phyloP scores from a whole-genome alignment of 1,140 invertebrate genomes.

The Drosophila obscura region DNA sequence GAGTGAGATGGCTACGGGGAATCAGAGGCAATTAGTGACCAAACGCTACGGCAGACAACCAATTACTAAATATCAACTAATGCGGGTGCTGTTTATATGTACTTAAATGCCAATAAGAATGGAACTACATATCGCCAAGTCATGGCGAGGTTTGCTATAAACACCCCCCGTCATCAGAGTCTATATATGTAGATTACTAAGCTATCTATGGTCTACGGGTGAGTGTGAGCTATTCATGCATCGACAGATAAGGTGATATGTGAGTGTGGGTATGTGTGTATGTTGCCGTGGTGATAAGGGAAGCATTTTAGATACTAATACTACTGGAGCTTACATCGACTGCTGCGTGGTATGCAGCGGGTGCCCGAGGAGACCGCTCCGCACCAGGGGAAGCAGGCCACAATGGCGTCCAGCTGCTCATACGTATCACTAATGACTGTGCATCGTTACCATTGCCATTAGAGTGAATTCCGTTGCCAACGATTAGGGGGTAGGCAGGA shows the following conservation, averaged over 20 bases:
- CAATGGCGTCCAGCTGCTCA: slow-evolving; percentile 88
- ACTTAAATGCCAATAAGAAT: slow-evolving; percentile 17
- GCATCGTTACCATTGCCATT: slow-evolving; percentile 24
- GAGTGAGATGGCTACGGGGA: slow-evolving; percentile 86
- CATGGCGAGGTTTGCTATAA: slow-evolving; percentile 9
- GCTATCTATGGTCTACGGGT: slow-evolving; percentile 6
- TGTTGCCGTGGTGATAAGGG: not conserved
- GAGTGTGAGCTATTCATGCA: slow-evolving; percentile 38
- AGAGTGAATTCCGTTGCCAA: slow-evolving; percentile 27
- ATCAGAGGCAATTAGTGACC: slow-evolving; percentile 59
- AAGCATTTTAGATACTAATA: slow-evolving; percentile 2
- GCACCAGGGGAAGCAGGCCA: slow-evolving; percentile 89
- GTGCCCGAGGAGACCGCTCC: slow-evolving; percentile 84
- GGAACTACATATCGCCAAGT: slow-evolving; percentile 26
- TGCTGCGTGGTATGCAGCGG: slow-evolving; percentile 83
- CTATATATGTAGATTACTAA: slow-evolving; percentile 30
- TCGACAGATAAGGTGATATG: slow-evolving; percentile 10
- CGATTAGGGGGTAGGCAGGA: slow-evolving; percentile 54
- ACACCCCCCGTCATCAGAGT: not conserved
- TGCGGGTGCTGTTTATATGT: slow-evolving; percentile 34
- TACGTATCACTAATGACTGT: slow-evolving; percentile 86
- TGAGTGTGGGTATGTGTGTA: slow-evolving; percentile 3
- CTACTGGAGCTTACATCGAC: slow-evolving; percentile 79
- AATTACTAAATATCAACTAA: slow-evolving; percentile 14
- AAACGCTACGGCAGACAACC: not conserved